A percentile compares a stretch with the other conserved stretches of the same genome.
These are phyloP conservation scores for Bombus turneri DNA, from an alignment of 1,140 invertebrate species.

Conservation along the genomic window DNA sequence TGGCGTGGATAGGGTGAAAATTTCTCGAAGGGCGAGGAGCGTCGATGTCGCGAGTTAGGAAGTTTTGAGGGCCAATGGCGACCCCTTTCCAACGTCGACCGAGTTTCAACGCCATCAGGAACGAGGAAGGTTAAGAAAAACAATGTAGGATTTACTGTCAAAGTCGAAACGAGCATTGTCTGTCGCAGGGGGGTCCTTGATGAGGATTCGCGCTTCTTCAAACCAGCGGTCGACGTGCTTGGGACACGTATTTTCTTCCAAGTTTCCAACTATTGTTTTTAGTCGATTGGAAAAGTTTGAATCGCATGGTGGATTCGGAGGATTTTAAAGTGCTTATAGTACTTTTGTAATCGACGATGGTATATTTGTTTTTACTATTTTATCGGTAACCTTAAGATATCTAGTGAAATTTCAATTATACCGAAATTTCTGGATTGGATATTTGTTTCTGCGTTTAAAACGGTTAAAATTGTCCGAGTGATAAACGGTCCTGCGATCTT, in stretches of 20 bases:
- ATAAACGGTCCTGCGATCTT: too few relatives aligned
- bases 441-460: not conserved
- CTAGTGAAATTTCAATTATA: too few relatives aligned
- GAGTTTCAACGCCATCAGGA: conserved; percentile 4
- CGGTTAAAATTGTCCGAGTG: too few relatives aligned
- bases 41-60: not conserved
- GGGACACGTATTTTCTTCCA: not conserved
- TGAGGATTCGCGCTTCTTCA: not conserved
- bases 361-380: too few relatives aligned
- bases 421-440: too few relatives aligned
- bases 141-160: conserved; percentile 50
- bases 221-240: not conserved
- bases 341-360: too few relatives aligned
- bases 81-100: conserved; percentile 1
- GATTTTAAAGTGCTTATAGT: too few relatives aligned
- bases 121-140: conserved; percentile 37
- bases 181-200: not conserved
- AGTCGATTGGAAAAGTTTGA: not conserved
- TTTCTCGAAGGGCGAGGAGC: not conserved
- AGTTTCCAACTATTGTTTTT: not conserved
- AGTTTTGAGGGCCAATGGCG: conserved; percentile 2
- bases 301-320: too few relatives aligned
- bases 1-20: conserved; percentile 20
- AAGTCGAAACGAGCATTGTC: conserved; percentile 33
- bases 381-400: too few relatives aligned